Evolutionary conservation across 2,888 invertebrate species (phyloP).

Genomic region (Apotomis turbidana): DNA sequence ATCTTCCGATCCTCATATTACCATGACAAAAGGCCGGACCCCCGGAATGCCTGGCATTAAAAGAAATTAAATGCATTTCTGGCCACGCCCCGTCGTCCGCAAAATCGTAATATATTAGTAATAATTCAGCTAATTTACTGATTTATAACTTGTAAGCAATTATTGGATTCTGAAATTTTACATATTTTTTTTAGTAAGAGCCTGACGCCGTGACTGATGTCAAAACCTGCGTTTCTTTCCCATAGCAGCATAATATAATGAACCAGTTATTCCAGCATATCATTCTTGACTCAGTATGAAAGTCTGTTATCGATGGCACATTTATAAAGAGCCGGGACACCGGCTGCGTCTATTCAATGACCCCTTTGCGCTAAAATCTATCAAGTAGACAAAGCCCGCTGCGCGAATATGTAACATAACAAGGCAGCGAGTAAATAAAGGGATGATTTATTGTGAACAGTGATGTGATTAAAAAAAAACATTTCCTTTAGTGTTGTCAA

Average conservation of each 20-base stretch:
- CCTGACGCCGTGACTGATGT: neutral
- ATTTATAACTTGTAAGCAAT: slow-evolving; percentile 51
- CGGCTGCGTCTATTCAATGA: slow-evolving; percentile 57
- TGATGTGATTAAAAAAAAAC: slow-evolving; percentile 78
- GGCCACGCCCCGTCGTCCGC: slow-evolving; percentile 57
- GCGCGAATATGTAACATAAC: slow-evolving; percentile 80
- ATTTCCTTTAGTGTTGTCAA: slow-evolving; percentile 80
- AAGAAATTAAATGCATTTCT: slow-evolving; percentile 59
- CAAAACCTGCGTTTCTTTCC: slow-evolving; percentile 46
- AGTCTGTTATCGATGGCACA: slow-evolving; percentile 52
- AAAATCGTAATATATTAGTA: slow-evolving; percentile 54
- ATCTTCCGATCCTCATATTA: slow-evolving; percentile 57
- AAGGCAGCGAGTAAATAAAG: slow-evolving; percentile 74
- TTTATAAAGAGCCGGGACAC: slow-evolving; percentile 55
- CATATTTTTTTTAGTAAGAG: too few species aligned
- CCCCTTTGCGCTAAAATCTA: slow-evolving; percentile 61
- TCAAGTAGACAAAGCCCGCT: slow-evolving; percentile 67
- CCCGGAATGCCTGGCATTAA: slow-evolving; percentile 52
- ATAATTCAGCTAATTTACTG: slow-evolving; percentile 50
- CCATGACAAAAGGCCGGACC: slow-evolving; percentile 71
- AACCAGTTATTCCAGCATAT: slow-evolving; percentile 47
- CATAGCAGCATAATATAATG: slow-evolving; percentile 47
- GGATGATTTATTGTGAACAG: slow-evolving; percentile 80
- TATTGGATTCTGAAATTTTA: neutral
- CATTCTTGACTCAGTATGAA: slow-evolving; percentile 58